Evolutionary conservation across 53 echinoderm and acorn worm species (phyloP).

Genomic region (Temnopleurus reevesii): DNA sequence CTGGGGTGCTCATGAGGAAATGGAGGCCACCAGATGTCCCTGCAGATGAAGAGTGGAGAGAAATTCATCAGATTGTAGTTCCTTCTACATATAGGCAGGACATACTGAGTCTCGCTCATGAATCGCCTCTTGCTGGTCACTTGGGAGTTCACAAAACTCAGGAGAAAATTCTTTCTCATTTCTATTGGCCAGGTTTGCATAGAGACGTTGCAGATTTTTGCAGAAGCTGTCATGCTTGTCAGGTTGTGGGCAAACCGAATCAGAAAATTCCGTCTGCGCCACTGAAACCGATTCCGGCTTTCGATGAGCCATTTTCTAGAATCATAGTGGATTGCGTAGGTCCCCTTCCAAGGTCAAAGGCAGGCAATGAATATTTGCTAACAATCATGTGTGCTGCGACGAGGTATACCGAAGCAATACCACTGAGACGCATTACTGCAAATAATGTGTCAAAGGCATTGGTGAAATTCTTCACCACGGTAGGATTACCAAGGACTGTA

Average conservation of each 20-base stretch:
- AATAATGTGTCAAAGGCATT: conserved; percentile 62
- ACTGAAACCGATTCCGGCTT: conserved; percentile 64
- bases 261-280: conserved; percentile 37
- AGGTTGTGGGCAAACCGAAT: conserved; percentile 73
- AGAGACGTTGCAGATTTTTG: conserved; percentile 66
- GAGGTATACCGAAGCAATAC: conserved; percentile 76
- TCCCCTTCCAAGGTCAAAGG: conserved; percentile 68
- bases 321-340: conserved; percentile 79
- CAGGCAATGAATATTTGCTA: conserved; percentile 68
- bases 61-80: conserved; percentile 69
- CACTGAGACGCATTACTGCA: conserved; percentile 66
- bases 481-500: conserved; percentile 65
- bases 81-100: conserved; percentile 55
- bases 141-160: conserved; percentile 63
- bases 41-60: conserved; percentile 68
- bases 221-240: conserved; percentile 71
- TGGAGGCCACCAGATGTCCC: conserved; percentile 69
- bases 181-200: no score
- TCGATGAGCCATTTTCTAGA: conserved; percentile 69
- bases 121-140: conserved; percentile 66
- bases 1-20: conserved; percentile 77
- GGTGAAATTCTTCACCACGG: conserved; percentile 65
- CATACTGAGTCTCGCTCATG: conserved; percentile 69
- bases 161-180: no score
- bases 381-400: conserved; percentile 77